A percentile compares a stretch with the other conserved stretches of the same genome.
Conservation (phyloP, 2,797 vertebrate species). For the Rousettus madagascariensis region DNA sequence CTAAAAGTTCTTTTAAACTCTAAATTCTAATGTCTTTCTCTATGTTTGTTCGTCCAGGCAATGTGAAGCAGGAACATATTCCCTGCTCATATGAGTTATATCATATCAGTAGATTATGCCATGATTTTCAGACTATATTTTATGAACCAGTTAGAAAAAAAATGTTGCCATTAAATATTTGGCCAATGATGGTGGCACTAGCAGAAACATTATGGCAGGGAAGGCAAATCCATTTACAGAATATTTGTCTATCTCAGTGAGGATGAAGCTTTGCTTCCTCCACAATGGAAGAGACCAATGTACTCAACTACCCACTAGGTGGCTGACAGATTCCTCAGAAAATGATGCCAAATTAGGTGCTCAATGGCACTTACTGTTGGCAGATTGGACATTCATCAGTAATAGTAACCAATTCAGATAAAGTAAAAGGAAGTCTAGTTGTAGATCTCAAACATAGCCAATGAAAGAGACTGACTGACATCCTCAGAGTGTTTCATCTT, state of each 20-base stretch:
- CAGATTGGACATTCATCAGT: background rate
- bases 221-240: background rate
- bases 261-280: background rate
- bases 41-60: background rate
- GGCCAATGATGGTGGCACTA: background rate
- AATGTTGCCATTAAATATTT: background rate
- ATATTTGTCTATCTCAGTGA: background rate
- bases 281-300: background rate
- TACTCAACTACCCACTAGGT: background rate
- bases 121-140: background rate
- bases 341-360: background rate
- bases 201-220: background rate
- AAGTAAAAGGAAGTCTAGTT: background rate
- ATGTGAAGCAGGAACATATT: background rate
- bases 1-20: background rate
- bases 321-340: background rate
- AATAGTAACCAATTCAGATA: background rate
- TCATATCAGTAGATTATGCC: background rate
- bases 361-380: background rate
- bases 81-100: background rate
- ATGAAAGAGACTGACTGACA: background rate
- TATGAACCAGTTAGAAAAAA: background rate
- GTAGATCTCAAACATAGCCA: background rate
- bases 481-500: background rate
- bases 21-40: background rate